These are phyloP conservation scores for Melinopterus prodromus DNA, from an alignment of 2,888 invertebrate genomes.

Conservation along the genomic window DNA sequence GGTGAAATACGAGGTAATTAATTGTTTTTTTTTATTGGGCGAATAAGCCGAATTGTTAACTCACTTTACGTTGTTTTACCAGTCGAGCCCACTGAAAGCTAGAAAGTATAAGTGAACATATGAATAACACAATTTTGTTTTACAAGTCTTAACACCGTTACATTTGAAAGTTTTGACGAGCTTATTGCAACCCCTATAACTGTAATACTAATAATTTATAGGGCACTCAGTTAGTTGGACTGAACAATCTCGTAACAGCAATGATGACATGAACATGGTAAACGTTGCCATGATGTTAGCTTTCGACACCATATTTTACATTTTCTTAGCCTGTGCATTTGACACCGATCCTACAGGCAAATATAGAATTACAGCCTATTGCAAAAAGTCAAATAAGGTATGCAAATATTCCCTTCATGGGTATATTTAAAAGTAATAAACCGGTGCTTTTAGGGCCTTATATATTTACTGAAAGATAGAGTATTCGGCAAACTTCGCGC, in stretches of 20 bases:
- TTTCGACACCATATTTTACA: constrained; percentile 62
- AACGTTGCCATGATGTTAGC: constrained; percentile 63
- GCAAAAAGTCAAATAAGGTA: neutral
- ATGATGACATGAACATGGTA: constrained; percentile 54
- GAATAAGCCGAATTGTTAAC: no score
- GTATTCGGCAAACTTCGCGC: no score
- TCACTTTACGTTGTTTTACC: no score
- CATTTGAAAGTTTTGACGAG: no score
- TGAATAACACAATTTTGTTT: no score
- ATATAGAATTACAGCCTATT: neutral
- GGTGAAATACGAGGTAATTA: constrained; percentile 57
- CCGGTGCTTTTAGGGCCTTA: neutral
- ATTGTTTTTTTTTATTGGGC: no score
- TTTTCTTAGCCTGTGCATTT: constrained; percentile 67
- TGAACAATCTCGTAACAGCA: constrained; percentile 51
- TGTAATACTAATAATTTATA: neutral
- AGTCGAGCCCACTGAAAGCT: no score
- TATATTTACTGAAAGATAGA: neutral
- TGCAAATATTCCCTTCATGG: neutral
- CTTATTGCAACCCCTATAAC: no score
- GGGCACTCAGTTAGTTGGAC: neutral
- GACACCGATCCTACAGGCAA: constrained; percentile 71
- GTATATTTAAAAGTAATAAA: neutral
- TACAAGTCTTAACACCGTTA: no score
- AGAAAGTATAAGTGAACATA: no score